phyloP scores from a whole-genome alignment of 1,140 invertebrate species.

The Oncopeltus fasciatus region DNA sequence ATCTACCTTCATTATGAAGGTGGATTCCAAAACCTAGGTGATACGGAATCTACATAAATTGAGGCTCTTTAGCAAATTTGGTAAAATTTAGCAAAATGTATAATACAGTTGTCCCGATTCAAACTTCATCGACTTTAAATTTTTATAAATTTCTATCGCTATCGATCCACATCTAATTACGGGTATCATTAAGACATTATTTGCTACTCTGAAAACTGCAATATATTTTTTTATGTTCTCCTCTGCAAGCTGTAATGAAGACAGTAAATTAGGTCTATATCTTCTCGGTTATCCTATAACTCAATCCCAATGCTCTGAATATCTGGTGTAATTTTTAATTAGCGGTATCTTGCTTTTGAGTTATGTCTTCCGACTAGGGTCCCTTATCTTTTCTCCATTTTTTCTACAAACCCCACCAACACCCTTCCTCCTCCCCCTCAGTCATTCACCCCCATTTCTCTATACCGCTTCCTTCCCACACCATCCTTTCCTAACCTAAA shows the following conservation, averaged over 20 bases:
- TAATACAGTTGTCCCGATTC: no score
- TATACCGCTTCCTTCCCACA: neutral
- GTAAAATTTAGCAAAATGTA: no score
- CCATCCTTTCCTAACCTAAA: neutral
- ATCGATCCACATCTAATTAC: neutral
- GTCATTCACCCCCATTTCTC: neutral
- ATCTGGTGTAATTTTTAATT: constrained; percentile 19
- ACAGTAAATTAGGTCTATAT: constrained; percentile 17
- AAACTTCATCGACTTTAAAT: no score
- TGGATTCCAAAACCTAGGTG: no score
- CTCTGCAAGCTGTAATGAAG: constrained; percentile 13
- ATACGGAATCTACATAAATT: no score
- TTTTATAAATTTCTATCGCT: no score
- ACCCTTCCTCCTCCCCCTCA: neutral
- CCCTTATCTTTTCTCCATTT: constrained; percentile 12
- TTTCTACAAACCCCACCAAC: neutral
- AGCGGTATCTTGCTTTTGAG: constrained; percentile 17
- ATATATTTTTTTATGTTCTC: neutral
- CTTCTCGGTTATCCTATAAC: constrained; percentile 12
- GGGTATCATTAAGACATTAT: neutral
- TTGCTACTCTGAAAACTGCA: neutral
- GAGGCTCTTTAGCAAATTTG: no score
- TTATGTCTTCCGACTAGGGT: constrained; percentile 16
- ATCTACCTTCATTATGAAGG: no score
- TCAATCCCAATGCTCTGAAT: constrained; percentile 15